These are phyloP conservation scores for Gephyroberyx darwinii DNA, from an alignment of 2,797 vertebrate genomes.

Conservation along the genomic window DNA sequence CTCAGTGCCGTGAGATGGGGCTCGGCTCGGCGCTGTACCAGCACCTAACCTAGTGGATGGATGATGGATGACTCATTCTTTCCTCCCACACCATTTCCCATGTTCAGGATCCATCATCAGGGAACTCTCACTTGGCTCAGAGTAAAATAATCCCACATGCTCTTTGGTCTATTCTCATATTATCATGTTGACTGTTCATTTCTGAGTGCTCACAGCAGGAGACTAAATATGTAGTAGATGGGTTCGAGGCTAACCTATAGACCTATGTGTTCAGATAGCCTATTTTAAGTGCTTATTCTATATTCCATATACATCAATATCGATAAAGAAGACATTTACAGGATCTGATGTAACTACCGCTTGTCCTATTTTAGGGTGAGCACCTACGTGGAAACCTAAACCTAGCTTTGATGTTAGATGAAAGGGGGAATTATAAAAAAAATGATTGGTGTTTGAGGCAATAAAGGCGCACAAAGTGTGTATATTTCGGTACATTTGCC, in stretches of 20 bases:
- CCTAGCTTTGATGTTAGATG: too few relatives aligned
- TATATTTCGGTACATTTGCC: slow-evolving; percentile 25
- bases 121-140: slow-evolving; percentile 29
- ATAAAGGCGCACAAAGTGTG: neutral
- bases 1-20: slow-evolving; percentile 32
- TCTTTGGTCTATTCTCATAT: neutral
- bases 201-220: neutral
- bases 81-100: slow-evolving; percentile 49
- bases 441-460: neutral
- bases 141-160: neutral
- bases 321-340: neutral
- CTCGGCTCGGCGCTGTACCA: slow-evolving; percentile 48
- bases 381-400: too few relatives aligned
- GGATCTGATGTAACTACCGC: too few relatives aligned
- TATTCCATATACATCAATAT: neutral
- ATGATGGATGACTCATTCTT: slow-evolving; percentile 65
- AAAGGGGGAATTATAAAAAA: too few relatives aligned
- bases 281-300: too few relatives aligned
- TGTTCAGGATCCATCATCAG: slow-evolving; percentile 31
- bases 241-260: too few relatives aligned
- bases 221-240: too few relatives aligned
- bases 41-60: slow-evolving; percentile 38
- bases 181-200: neutral
- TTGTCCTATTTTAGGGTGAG: too few relatives aligned
- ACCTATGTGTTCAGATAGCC: too few relatives aligned